Conservation (phyloP, 2,113 vertebrate species). For the Irena cyanogastra region DNA sequence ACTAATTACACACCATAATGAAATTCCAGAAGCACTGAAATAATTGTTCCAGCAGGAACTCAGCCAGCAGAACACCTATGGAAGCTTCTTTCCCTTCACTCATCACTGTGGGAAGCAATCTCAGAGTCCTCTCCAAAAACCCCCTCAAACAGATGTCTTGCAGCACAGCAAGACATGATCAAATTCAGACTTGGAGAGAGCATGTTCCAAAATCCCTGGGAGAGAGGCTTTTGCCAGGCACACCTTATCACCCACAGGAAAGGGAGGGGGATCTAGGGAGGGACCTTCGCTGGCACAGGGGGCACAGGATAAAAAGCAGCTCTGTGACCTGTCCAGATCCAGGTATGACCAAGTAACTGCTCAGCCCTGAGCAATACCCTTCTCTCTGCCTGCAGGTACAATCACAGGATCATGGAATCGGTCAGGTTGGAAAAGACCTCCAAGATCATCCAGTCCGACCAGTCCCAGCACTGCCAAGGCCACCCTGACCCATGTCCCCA, state of each 20-base stretch:
- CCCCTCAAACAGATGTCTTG: constrained; percentile 31
- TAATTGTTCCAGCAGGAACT: constrained; percentile 45
- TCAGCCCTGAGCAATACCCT: rapidly evolving
- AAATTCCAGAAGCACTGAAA: constrained; percentile 37
- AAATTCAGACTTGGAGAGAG: not conserved
- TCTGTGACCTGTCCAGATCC: not conserved
- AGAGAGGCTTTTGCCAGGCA: not conserved
- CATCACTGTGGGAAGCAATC: constrained; percentile 3
- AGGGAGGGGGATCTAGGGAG: not conserved
- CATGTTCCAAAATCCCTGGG: not conserved
- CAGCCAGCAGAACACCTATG: constrained; percentile 43
- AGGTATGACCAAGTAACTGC: not conserved
- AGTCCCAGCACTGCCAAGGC: not conserved
- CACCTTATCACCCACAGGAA: not conserved
- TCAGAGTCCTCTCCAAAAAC: constrained; percentile 15
- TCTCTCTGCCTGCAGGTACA: not conserved
- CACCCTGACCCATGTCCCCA: not conserved
- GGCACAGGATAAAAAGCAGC: not conserved
- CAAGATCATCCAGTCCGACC: not conserved
- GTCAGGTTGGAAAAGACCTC: not conserved
- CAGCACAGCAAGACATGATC: not conserved
- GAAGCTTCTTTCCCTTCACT: constrained; percentile 6
- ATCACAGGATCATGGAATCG: not conserved
- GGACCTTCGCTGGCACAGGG: not conserved
- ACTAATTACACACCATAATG: constrained; percentile 18